phyloP scores from a whole-genome alignment of 1,140 invertebrate species.

The Belonocnema kinseyi region DNA sequence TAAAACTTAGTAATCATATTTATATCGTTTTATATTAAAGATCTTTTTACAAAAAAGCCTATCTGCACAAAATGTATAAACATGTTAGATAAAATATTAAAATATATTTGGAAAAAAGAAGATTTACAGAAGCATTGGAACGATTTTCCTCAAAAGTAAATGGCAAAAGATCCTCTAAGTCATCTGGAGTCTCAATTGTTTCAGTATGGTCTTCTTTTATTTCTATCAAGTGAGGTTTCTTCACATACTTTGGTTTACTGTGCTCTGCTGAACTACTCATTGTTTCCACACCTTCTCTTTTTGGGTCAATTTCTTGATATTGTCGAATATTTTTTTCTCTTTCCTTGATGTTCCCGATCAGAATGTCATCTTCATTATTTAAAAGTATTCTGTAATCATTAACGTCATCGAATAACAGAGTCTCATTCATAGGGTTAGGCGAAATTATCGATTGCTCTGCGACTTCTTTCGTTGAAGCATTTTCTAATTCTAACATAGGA shows the following conservation, averaged over 20 bases:
- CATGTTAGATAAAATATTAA: neutral
- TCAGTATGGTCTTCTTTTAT: neutral
- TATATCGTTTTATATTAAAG: slow-evolving; percentile 30
- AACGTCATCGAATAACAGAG: neutral
- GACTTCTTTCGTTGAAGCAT: neutral
- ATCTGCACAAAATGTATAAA: neutral
- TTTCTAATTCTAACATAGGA: neutral
- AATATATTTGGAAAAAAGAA: neutral
- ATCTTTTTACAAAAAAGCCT: neutral
- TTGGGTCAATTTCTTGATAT: neutral
- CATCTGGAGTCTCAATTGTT: neutral
- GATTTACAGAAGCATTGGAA: slow-evolving; percentile 19
- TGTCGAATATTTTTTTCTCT: neutral
- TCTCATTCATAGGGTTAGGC: too few relatives aligned
- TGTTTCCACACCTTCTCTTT: neutral
- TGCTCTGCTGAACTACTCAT: too few relatives aligned
- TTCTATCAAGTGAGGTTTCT: neutral
- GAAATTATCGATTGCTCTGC: neutral
- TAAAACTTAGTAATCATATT: slow-evolving; percentile 32
- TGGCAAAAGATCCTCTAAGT: neutral
- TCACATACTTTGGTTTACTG: too few relatives aligned
- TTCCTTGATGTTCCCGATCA: neutral
- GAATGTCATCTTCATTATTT: neutral
- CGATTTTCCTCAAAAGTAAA: slow-evolving; percentile 13
- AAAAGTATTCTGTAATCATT: neutral